These are phyloP conservation scores for Keiferia lycopersicella DNA, from an alignment of 2,888 invertebrate species.

Conservation along the genomic window DNA sequence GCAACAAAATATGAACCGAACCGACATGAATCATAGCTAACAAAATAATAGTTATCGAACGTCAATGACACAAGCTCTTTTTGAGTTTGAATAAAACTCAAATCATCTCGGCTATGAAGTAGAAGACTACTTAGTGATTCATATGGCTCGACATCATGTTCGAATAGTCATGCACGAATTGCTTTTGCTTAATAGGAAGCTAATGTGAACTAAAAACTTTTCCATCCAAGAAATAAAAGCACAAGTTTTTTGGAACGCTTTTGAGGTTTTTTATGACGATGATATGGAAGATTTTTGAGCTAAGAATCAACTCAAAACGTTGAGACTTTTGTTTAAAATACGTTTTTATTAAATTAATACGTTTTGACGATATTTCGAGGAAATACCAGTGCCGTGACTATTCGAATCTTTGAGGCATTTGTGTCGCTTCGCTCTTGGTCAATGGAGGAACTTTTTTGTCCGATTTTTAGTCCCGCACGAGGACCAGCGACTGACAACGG, in stretches of 20 bases:
- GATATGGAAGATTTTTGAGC: background rate
- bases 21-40: background rate
- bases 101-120: constrained; percentile 47
- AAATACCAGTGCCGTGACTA: constrained; percentile 35
- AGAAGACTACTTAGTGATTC: constrained; percentile 37
- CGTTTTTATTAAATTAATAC: constrained; percentile 20
- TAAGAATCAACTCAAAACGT: background rate
- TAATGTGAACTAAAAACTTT: constrained; percentile 17
- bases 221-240: background rate
- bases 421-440: constrained; percentile 35
- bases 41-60: constrained; percentile 20
- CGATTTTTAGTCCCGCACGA: constrained; percentile 31
- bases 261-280: background rate
- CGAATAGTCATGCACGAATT: constrained; percentile 40
- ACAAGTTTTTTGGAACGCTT: background rate
- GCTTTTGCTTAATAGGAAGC: constrained; percentile 22
- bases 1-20: background rate
- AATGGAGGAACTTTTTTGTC: constrained; percentile 42
- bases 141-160: constrained; percentile 38
- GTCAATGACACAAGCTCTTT: constrained; percentile 50
- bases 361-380: constrained; percentile 21
- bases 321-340: background rate
- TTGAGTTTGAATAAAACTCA: constrained; percentile 52
- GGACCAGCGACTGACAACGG: constrained; percentile 24
- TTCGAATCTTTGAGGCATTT: constrained; percentile 35